Percentiles rank a stretch among this genome's conserved stretches.
phyloP scores from a whole-genome alignment of 2,113 vertebrate genomes.

The Anhinga rufa region DNA sequence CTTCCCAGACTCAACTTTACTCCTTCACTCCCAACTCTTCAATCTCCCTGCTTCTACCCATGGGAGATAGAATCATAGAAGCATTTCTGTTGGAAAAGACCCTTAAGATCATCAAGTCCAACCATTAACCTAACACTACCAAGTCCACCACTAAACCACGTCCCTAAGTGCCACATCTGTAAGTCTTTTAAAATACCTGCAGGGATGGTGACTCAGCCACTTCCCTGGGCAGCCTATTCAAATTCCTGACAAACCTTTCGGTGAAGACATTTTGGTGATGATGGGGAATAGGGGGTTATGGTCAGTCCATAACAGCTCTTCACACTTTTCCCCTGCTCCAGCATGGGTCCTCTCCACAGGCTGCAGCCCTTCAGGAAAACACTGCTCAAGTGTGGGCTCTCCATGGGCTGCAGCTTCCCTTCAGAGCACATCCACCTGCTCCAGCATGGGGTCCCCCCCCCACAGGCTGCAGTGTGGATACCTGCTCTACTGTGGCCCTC shows the following conservation, averaged over 20 bases:
- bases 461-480: rapidly evolving
- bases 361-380: neutral
- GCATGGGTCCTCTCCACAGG: neutral
- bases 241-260: neutral
- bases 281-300: neutral
- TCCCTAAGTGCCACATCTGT: neutral
- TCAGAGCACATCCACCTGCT: neutral
- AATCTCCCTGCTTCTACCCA: neutral
- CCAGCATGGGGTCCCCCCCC: neutral
- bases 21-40: neutral
- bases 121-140: neutral
- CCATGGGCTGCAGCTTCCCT: neutral
- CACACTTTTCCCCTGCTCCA: neutral
- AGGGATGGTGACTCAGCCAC: neutral
- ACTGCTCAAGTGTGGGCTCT: neutral
- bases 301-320: neutral
- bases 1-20: neutral
- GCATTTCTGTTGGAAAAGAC: neutral
- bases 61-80: neutral
- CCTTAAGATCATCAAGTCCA: neutral
- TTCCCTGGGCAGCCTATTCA: neutral
- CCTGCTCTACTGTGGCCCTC: neutral
- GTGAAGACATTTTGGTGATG: neutral
- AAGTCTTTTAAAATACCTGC: neutral
- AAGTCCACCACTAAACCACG: neutral